Conservation (phyloP, 2,888 invertebrate species). For the Euplagia quadripunctaria region DNA sequence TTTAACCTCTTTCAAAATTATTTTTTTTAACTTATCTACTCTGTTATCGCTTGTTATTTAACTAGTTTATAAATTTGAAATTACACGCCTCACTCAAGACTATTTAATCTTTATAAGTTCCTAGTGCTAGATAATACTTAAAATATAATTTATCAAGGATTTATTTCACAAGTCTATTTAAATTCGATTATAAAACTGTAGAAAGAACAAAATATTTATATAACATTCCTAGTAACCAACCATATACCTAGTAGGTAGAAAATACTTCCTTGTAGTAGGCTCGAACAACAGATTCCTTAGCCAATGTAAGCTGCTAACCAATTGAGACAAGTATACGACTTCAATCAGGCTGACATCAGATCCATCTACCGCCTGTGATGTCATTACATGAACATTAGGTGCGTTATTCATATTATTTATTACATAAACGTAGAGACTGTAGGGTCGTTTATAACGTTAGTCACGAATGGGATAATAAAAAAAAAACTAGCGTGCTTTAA, state of each 20-base stretch:
- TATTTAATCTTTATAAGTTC: too few species aligned
- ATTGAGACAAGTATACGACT: constrained; percentile 71
- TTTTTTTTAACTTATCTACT: constrained; percentile 1
- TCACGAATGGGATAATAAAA: neutral
- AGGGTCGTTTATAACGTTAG: neutral
- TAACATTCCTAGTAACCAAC: too few species aligned
- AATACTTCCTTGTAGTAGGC: constrained; percentile 28
- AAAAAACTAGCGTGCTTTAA: neutral
- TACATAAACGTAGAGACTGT: neutral
- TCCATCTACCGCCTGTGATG: constrained; percentile 57
- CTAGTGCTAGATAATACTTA: too few species aligned
- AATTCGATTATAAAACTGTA: too few species aligned
- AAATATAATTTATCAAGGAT: too few species aligned
- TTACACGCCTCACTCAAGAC: too few species aligned
- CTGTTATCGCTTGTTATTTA: too few species aligned
- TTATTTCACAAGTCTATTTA: too few species aligned
- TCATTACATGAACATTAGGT: constrained; percentile 47
- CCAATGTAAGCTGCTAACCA: constrained; percentile 54
- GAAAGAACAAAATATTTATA: too few species aligned
- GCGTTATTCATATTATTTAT: constrained; percentile 15
- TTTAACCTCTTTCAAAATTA: constrained; percentile 14
- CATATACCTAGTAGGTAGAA: neutral
- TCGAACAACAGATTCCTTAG: constrained; percentile 47
- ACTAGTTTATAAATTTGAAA: too few species aligned
- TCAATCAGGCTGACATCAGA: constrained; percentile 64